phyloP scores from a whole-genome alignment of 92 coral and sea anemone species.

The Phenganax stokvisi region DNA sequence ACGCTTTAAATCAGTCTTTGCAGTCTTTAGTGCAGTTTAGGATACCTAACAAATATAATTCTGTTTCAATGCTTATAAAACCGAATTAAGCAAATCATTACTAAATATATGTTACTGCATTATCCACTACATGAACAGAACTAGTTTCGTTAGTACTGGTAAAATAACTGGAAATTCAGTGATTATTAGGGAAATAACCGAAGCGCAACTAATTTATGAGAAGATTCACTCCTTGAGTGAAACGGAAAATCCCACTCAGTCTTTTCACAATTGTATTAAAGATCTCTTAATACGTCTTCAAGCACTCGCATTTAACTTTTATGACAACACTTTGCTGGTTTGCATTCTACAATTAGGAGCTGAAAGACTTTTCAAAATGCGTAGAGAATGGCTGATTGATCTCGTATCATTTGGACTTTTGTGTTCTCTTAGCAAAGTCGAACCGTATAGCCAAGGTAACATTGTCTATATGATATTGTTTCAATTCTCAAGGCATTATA shows the following conservation, averaged over 20 bases:
- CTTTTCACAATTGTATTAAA: constrained; percentile 1
- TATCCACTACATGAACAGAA: background rate
- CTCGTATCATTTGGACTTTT: background rate
- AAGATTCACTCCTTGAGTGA: background rate
- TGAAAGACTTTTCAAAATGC: background rate
- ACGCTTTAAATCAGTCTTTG: background rate
- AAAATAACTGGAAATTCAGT: background rate
- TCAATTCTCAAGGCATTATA: background rate
- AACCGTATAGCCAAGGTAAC: background rate
- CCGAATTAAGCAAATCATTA: too few relatives aligned
- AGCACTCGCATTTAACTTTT: background rate
- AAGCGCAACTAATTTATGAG: constrained; percentile 11
- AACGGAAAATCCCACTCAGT: constrained; percentile 3
- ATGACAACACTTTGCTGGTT: background rate
- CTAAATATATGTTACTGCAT: too few relatives aligned
- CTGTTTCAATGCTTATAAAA: too few relatives aligned
- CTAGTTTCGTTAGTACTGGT: background rate
- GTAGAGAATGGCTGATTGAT: background rate
- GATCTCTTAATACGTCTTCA: background rate
- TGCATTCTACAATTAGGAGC: too few relatives aligned
- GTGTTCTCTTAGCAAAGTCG: background rate
- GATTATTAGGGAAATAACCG: background rate
- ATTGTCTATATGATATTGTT: constrained; percentile 5
- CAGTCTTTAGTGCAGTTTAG: too few relatives aligned
- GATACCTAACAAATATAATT: too few relatives aligned